phyloP scores from a whole-genome alignment of 2,797 vertebrate genomes.

The Pterois miles region DNA sequence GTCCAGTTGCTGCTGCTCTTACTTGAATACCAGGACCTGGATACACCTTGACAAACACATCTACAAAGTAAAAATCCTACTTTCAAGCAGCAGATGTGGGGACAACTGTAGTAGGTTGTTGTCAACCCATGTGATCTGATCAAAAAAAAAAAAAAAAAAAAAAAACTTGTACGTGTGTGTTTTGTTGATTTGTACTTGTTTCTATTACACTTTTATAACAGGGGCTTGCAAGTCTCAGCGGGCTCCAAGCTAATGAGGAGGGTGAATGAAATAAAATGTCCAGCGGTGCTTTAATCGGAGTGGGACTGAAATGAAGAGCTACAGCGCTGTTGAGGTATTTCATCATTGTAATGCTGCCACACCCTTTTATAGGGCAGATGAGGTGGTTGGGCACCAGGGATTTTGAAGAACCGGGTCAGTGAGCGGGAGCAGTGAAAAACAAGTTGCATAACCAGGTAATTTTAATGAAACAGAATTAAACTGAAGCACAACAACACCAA shows the following conservation, averaged over 20 bases:
- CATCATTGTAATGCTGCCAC: slow-evolving; percentile 22
- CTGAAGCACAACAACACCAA: background rate
- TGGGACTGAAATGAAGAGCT: slow-evolving; percentile 15
- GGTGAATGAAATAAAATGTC: slow-evolving; percentile 40
- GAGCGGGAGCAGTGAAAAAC: background rate
- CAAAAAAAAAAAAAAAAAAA: slow-evolving; percentile 27
- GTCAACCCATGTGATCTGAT: background rate
- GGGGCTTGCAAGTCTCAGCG: background rate
- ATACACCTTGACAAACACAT: no score
- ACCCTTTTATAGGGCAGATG: background rate
- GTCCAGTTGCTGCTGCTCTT: no score
- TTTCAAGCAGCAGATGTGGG: slow-evolving; percentile 4
- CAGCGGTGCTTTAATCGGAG: slow-evolving; percentile 41
- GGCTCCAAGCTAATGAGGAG: slow-evolving; percentile 44
- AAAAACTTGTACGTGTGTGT: background rate
- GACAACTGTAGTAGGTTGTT: background rate
- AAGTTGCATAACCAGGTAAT: background rate
- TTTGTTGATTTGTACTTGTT: background rate
- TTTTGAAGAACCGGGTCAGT: fast-evolving
- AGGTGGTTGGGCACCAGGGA: background rate
- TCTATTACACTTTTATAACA: slow-evolving; percentile 10
- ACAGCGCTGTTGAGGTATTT: slow-evolving; percentile 43
- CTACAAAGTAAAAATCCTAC: background rate
- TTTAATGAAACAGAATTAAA: background rate
- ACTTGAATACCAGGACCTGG: no score